A percentile compares a stretch with the other conserved stretches of the same genome.
phyloP scores from a whole-genome alignment of 2,888 invertebrate genomes.

The Apotomis capreana region DNA sequence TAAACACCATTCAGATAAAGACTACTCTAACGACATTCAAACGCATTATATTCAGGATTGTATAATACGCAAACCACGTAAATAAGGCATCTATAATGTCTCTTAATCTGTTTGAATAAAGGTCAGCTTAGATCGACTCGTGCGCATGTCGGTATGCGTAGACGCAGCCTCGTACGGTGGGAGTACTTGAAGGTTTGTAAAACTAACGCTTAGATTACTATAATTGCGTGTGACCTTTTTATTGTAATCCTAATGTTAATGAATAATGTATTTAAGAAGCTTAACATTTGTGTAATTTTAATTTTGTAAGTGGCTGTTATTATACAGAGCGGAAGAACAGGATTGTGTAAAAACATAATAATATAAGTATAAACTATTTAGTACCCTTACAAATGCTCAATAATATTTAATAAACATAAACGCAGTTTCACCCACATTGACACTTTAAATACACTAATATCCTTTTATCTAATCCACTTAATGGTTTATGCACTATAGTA shows the following conservation, averaged over 20 bases:
- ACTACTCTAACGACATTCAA: neutral
- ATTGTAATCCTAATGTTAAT: constrained; percentile 29
- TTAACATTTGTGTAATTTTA: constrained; percentile 17
- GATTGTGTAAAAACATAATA: neutral
- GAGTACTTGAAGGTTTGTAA: constrained; percentile 26
- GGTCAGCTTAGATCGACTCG: constrained; percentile 3
- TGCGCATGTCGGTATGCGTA: constrained; percentile 7
- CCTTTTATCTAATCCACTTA: too few species aligned
- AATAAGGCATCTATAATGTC: constrained; percentile 8
- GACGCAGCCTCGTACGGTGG: constrained; percentile 21
- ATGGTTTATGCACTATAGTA: too few species aligned
- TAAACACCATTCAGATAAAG: neutral
- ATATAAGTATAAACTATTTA: neutral
- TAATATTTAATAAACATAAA: neutral
- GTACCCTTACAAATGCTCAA: neutral
- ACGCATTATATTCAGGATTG: neutral
- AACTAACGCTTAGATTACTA: constrained; percentile 25
- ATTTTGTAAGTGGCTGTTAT: neutral
- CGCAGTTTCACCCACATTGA: too few species aligned
- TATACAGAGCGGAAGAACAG: constrained; percentile 12
- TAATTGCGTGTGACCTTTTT: constrained; percentile 31
- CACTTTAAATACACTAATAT: too few species aligned
- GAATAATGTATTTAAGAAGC: constrained; percentile 30
- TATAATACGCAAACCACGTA: constrained; percentile 5
- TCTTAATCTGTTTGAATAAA: constrained; percentile 8